Percentiles rank a stretch among this genome's conserved stretches.
Evolutionary conservation across 2,113 vertebrate genomes (phyloP).

Genomic region (Notarius quadriscutis): DNA sequence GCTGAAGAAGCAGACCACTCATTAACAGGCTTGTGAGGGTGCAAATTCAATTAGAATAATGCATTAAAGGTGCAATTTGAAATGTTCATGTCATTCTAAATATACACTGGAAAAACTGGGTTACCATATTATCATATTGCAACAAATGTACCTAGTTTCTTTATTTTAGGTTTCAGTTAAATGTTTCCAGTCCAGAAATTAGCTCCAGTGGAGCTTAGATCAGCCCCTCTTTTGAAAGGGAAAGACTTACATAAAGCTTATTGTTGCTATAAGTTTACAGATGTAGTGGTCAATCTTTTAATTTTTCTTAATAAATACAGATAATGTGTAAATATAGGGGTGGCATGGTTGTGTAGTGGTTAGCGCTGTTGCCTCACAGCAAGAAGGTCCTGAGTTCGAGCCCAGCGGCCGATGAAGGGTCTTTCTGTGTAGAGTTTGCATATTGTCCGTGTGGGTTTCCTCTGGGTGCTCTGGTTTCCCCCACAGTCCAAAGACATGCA

Average conservation of each 20-base stretch:
- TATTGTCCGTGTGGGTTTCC: too few relatives aligned
- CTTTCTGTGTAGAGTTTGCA: too few relatives aligned
- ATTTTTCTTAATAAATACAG: not conserved
- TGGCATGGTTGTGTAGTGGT: too few relatives aligned
- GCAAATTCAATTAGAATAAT: not conserved
- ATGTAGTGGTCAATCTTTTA: not conserved
- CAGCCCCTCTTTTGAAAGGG: not conserved
- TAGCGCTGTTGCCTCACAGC: too few relatives aligned
- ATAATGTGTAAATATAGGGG: not conserved
- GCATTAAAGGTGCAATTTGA: not conserved
- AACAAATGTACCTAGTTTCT: not conserved
- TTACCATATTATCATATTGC: not conserved
- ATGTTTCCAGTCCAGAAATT: not conserved
- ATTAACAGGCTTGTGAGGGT: not conserved
- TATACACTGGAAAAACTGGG: not conserved
- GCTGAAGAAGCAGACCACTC: not conserved
- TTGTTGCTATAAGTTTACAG: not conserved
- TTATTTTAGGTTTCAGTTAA: not conserved
- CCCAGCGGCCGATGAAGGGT: too few relatives aligned
- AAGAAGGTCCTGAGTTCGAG: too few relatives aligned
- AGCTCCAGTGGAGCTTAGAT: not conserved
- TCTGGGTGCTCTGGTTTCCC: too few relatives aligned
- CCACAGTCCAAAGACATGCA: too few relatives aligned
- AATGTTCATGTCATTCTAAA: not conserved
- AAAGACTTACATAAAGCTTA: not conserved